These are phyloP conservation scores for Zoanthus gigantus DNA, from an alignment of 92 coral and sea anemone species.

Conservation along the genomic window DNA sequence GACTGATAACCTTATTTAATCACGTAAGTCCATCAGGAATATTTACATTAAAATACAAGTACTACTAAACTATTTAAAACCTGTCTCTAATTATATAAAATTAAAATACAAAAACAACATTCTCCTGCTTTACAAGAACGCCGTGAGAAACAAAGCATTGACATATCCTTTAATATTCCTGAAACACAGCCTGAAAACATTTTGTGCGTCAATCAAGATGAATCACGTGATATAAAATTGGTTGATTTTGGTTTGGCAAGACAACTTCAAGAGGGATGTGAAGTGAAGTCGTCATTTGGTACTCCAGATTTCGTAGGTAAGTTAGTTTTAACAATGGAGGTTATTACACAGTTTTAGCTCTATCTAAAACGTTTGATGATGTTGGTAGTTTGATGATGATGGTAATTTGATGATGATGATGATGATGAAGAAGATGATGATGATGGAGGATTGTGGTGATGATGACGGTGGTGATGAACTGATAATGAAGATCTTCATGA, in stretches of 20 bases:
- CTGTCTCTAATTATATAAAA: too few species aligned
- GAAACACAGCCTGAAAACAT: constrained; percentile 90
- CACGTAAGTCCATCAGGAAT: too few species aligned
- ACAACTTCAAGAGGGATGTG: constrained; percentile 78
- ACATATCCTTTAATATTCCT: background rate
- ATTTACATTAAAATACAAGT: too few species aligned
- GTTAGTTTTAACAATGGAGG: constrained; percentile 1
- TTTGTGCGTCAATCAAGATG: constrained; percentile 78
- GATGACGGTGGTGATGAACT: background rate
- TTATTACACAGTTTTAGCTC: background rate
- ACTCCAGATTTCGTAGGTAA: constrained; percentile 98
- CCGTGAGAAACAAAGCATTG: background rate
- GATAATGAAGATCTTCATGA: too few species aligned
- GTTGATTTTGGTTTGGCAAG: constrained; percentile 98
- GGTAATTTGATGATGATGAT: background rate
- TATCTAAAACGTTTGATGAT: background rate
- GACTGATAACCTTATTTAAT: too few species aligned
- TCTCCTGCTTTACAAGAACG: too few species aligned
- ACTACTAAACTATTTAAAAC: too few species aligned
- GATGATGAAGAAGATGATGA: background rate
- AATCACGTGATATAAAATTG: constrained; percentile 85
- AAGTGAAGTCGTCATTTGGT: constrained; percentile 88
- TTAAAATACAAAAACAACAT: too few species aligned
- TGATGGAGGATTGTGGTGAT: background rate
- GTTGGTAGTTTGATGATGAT: too few species aligned